These are phyloP conservation scores for Pseudomyrmex dendroicus DNA, from an alignment of 1,140 invertebrate genomes.

Conservation along the genomic window DNA sequence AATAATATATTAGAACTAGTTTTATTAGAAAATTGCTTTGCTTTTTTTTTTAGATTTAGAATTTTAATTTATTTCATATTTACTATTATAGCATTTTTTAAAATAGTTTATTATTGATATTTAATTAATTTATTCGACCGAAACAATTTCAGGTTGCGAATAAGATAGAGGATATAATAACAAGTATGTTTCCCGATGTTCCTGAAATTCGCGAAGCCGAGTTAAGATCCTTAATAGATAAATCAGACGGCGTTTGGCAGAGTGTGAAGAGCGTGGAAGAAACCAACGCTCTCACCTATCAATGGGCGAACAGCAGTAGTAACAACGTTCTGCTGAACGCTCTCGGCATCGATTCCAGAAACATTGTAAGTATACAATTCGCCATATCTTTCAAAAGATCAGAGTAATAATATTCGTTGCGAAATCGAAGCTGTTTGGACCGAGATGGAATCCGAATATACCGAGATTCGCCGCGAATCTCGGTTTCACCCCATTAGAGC, in stretches of 20 bases:
- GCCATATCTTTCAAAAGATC: conserved; percentile 8
- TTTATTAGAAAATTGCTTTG: conserved; percentile 5
- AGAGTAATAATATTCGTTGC: conserved; percentile 32
- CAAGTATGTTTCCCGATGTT: conserved; percentile 79
- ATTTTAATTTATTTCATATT: not conserved
- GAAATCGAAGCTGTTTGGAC: conserved; percentile 89
- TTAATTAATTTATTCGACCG: no score
- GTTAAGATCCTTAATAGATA: conserved; percentile 77
- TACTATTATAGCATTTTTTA: no score
- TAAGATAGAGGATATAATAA: conserved; percentile 83
- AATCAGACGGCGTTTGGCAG: conserved; percentile 83
- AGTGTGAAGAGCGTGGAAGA: conserved; percentile 88
- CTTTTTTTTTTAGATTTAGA: conserved; percentile 22
- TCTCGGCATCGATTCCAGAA: conserved; percentile 92
- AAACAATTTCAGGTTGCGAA: conserved; percentile 79
- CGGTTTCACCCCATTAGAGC: conserved; percentile 90
- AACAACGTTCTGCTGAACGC: conserved; percentile 89
- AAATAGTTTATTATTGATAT: no score
- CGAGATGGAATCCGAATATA: conserved; percentile 91
- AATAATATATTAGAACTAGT: conserved; percentile 16
- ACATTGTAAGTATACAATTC: conserved; percentile 89
- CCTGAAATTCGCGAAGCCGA: conserved; percentile 71
- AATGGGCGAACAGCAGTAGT: conserved; percentile 89
- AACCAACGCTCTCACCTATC: conserved; percentile 89
- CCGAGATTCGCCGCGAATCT: conserved; percentile 93